Base-by-base conservation (phyloP, 1,140 invertebrate species). In the Probaryconus sp. region DNA sequence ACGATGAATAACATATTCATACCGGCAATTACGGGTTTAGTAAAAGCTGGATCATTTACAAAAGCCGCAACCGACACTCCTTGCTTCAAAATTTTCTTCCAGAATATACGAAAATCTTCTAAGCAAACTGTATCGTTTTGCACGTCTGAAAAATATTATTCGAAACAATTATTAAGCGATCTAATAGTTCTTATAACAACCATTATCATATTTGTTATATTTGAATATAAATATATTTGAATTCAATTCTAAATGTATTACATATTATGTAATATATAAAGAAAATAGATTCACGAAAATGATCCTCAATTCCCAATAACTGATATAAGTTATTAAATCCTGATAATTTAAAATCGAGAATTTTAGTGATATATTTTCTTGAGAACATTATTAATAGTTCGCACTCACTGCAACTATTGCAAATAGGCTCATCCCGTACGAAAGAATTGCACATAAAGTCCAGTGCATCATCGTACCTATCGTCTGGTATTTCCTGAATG, bases 401-500 rank as follows among this genome's bases (percentile, higher is more conserved):
- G 7, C 5, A 81, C 79, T 80, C 60, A 87, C 83, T 76, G 0
- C 35, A 6, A 21, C 65, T 61, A 1, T 17, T 38, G 30, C 80
- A 85, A 0, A 69, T 75, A 1, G 81, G 77, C 50, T 87, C 86
- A 6, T 84, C 83, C 2, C 20, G 42, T 1, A 82, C 10, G 21
- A 87, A 86, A 18, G 81, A 73, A 0, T 28, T 71, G 18, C 74
- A 78, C 81, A 87, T 85, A 3, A 78, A 72, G 20, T 86, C 75
- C 5, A 80, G 3, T 1, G 72, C 79, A n/a, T 87, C 84, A 1
- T 81, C 68, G 9, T 79, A 77, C 20, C 83, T 79, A 18, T 85
- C 83, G 40, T 80, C 76, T 0, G 86, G 83, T 47, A 86, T 77
- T 17, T 88, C 84, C 47, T 86, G 81, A 42, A 87, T 81, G 0